A percentile compares a stretch with the other conserved stretches of the same genome.
Evolutionary conservation across 2,888 invertebrate species (phyloP).

Genomic region (Coelopa pilipes): DNA sequence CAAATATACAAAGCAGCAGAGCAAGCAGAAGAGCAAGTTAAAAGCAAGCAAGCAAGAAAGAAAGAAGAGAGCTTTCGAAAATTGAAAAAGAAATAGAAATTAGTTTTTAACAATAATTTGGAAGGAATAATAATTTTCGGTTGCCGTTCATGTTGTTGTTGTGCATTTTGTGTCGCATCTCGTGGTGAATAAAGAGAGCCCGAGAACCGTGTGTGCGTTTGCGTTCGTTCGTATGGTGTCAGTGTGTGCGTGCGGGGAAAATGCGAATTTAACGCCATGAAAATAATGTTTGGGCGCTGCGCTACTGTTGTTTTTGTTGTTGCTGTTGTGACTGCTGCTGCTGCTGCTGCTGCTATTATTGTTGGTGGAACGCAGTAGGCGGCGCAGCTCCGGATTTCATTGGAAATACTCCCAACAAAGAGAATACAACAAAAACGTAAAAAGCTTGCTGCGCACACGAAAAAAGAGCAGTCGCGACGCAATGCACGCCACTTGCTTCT

Average conservation of each 20-base stretch:
- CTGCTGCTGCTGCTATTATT: slow-evolving; percentile 21
- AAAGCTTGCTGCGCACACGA: not conserved
- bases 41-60: too few relatives aligned
- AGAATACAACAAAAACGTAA: not conserved
- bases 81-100: slow-evolving; percentile 5
- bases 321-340: too few relatives aligned
- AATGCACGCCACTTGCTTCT: not conserved
- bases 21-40: too few relatives aligned
- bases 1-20: too few relatives aligned
- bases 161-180: not conserved
- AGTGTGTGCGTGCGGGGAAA: not conserved
- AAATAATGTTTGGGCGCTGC: slow-evolving; percentile 13
- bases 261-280: slow-evolving; percentile 7
- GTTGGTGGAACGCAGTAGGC: slow-evolving; percentile 35
- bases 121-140: not conserved
- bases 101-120: not conserved
- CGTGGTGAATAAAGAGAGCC: not conserved
- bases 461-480: not conserved
- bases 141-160: not conserved
- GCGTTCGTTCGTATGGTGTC: slow-evolving; percentile 3
- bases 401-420: slow-evolving; percentile 15
- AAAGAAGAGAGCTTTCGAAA: not conserved
- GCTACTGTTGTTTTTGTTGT: slow-evolving; percentile 3
- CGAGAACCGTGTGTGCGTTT: not conserved
- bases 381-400: slow-evolving; percentile 11